Evolutionary conservation across 2,113 vertebrate genomes (phyloP).

Genomic region (Mormoops blainvillei): DNA sequence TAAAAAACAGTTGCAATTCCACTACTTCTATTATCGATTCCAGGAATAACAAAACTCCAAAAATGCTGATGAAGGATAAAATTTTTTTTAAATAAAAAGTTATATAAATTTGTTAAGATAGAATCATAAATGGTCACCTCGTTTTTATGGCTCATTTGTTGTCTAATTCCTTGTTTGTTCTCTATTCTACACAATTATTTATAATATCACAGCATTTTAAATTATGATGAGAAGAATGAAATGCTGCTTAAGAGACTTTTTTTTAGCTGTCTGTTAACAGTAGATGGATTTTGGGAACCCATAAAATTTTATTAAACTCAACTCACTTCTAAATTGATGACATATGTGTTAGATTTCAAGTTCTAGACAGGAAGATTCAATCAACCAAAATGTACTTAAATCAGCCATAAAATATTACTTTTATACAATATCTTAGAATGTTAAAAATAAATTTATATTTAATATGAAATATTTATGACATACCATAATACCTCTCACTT

Average conservation of each 20-base stretch:
- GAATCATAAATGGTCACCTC: background rate
- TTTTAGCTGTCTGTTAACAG: background rate
- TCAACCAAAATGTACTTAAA: background rate
- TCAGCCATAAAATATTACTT: background rate
- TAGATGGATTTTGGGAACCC: background rate
- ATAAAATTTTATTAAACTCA: conserved; percentile 2
- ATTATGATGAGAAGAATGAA: background rate
- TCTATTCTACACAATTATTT: background rate
- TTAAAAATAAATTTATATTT: background rate
- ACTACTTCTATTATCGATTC: background rate
- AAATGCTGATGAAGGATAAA: background rate
- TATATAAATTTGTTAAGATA: no score
- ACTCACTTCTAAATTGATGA: background rate
- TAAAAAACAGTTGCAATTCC: background rate
- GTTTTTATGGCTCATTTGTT: background rate
- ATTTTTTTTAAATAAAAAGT: background rate
- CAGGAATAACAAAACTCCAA: background rate
- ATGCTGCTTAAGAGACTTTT: background rate
- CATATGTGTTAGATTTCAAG: background rate
- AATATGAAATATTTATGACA: background rate
- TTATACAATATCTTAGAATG: background rate
- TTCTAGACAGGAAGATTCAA: background rate
- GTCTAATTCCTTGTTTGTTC: background rate
- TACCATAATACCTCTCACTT: background rate
- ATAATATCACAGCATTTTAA: background rate